phyloP scores from a whole-genome alignment of 1,140 invertebrate species.

The Panulirus ornatus region DNA sequence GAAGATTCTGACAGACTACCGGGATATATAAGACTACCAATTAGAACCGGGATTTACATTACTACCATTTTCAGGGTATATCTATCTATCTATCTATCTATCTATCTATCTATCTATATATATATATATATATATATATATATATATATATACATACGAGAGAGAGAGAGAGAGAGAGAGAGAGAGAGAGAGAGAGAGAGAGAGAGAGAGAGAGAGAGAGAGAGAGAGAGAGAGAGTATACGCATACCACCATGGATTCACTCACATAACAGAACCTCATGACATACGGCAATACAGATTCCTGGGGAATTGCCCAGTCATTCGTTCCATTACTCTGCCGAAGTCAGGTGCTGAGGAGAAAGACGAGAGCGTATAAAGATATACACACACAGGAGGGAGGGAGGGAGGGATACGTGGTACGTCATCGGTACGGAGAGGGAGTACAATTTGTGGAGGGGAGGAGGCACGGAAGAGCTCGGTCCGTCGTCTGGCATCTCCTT shows the following conservation, averaged over 20 bases:
- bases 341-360: not conserved
- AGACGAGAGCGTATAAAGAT: not conserved
- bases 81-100: too few relatives aligned
- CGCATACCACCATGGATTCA: too few relatives aligned
- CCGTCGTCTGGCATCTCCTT: too few relatives aligned
- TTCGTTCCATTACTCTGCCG: conserved; percentile 10
- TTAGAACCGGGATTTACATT: not conserved
- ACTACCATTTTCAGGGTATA: too few relatives aligned
- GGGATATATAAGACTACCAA: conserved; percentile 1
- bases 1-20: conserved; percentile 22
- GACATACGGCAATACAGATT: too few relatives aligned
- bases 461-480: not conserved
- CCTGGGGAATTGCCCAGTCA: too few relatives aligned
- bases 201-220: not conserved
- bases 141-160: not conserved
- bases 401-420: not conserved
- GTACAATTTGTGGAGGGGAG: not conserved
- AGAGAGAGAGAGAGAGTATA: too few relatives aligned
- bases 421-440: too few relatives aligned
- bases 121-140: too few relatives aligned
- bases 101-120: too few relatives aligned
- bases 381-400: not conserved
- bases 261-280: too few relatives aligned
- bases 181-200: not conserved
- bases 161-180: not conserved